Conservation (phyloP, 2,113 vertebrate species). For the Gorsachius goisagi region DNA sequence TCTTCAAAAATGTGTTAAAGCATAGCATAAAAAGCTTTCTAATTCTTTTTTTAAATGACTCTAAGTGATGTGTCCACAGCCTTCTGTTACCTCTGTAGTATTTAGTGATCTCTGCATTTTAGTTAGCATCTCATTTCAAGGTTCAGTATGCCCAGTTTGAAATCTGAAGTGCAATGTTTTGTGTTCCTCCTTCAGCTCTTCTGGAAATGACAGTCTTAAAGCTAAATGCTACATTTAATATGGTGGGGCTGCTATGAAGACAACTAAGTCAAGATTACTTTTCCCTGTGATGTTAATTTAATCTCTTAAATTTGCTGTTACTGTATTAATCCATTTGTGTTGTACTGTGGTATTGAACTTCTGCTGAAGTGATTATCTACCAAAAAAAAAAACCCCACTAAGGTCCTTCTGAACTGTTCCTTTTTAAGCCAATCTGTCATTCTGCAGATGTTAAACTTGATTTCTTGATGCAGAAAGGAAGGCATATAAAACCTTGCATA, state of each 20-base stretch:
- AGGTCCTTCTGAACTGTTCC: neutral
- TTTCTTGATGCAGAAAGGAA: neutral
- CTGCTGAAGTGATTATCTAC: neutral
- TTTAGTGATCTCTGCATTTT: slow-evolving; percentile 3
- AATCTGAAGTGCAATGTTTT: neutral
- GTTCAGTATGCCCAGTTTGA: neutral
- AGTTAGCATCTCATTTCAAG: slow-evolving; percentile 5
- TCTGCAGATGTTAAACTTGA: neutral
- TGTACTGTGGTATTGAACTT: neutral
- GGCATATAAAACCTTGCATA: neutral
- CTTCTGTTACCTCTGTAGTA: neutral
- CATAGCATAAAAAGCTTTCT: neutral
- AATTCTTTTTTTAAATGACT: neutral
- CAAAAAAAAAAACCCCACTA: neutral
- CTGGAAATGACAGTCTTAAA: neutral
- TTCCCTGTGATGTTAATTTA: neutral
- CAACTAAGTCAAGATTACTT: neutral
- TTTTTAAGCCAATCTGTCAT: neutral
- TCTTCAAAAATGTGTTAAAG: neutral
- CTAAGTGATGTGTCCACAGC: neutral
- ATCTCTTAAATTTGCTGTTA: neutral
- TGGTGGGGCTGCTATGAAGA: neutral
- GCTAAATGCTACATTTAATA: neutral
- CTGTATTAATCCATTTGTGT: neutral
- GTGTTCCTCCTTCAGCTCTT: neutral